phyloP scores from a whole-genome alignment of 2,113 vertebrate species.

The Rhagologus leucostigma region DNA sequence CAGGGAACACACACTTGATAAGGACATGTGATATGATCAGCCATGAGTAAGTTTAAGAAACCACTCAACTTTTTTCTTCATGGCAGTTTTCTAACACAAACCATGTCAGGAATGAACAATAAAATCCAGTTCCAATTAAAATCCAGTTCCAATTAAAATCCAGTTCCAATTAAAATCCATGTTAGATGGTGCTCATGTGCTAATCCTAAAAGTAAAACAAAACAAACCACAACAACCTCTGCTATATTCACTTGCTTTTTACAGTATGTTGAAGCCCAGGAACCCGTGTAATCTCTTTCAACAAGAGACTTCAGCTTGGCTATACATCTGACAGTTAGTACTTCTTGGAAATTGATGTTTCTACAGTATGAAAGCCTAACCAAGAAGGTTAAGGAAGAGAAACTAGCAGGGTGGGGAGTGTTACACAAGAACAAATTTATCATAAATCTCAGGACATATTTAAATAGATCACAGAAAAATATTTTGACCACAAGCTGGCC shows the following conservation, averaged over 20 bases:
- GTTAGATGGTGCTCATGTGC: neutral
- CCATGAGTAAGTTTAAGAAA: neutral
- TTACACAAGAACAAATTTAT: neutral
- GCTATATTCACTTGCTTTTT: neutral
- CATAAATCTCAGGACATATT: neutral
- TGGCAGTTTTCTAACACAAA: neutral
- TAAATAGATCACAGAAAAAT: neutral
- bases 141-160: too few relatives aligned
- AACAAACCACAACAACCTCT: neutral
- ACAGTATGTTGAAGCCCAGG: neutral
- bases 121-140: neutral
- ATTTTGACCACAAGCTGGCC: neutral
- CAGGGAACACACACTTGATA: neutral
- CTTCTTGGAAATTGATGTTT: neutral
- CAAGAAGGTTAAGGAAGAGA: neutral
- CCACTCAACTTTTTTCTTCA: neutral
- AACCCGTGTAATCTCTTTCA: neutral
- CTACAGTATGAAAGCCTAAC: neutral
- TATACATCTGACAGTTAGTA: neutral
- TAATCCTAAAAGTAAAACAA: neutral
- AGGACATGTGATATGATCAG: neutral
- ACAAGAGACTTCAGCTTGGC: neutral
- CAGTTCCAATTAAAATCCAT: neutral
- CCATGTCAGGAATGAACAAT: neutral
- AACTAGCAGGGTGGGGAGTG: neutral